Conservation (phyloP, 2,113 vertebrate species). For the Vanacampus margaritifer region DNA sequence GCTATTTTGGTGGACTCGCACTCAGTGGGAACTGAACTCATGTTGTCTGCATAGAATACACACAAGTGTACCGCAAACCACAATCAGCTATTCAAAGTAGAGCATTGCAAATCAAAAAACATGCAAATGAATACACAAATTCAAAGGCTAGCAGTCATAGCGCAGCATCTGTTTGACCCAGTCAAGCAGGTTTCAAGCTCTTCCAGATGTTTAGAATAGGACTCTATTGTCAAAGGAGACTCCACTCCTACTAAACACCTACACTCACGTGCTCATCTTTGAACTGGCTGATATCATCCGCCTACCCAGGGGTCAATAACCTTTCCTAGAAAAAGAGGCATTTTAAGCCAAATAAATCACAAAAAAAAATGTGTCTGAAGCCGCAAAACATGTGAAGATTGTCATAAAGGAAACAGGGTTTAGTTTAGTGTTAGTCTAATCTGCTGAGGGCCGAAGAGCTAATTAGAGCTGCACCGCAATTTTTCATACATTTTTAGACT, state of each 20-base stretch:
- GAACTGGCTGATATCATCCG: neutral
- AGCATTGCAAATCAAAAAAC: neutral
- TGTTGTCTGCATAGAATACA: neutral
- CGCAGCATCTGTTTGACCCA: neutral
- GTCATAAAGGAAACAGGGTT: too few species aligned
- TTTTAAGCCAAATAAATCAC: too few species aligned
- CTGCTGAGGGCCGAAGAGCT: too few species aligned
- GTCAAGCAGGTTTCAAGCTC: neutral
- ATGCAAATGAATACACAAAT: neutral
- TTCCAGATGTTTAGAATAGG: conserved; percentile 7
- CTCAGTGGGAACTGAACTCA: too few species aligned
- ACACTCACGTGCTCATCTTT: neutral
- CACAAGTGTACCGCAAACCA: neutral
- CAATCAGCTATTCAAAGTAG: neutral
- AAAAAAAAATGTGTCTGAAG: too few species aligned
- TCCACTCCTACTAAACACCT: neutral
- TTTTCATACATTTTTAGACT: too few species aligned
- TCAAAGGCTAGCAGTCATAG: neutral
- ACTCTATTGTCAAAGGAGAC: neutral
- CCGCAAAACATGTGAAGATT: too few species aligned
- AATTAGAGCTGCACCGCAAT: too few species aligned
- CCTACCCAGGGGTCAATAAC: too few species aligned
- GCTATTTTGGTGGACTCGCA: too few species aligned
- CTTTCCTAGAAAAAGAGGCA: too few species aligned
- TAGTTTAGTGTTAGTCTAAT: too few species aligned